Conservation (phyloP, 2,888 invertebrate species). For the Sesia apiformis region DNA sequence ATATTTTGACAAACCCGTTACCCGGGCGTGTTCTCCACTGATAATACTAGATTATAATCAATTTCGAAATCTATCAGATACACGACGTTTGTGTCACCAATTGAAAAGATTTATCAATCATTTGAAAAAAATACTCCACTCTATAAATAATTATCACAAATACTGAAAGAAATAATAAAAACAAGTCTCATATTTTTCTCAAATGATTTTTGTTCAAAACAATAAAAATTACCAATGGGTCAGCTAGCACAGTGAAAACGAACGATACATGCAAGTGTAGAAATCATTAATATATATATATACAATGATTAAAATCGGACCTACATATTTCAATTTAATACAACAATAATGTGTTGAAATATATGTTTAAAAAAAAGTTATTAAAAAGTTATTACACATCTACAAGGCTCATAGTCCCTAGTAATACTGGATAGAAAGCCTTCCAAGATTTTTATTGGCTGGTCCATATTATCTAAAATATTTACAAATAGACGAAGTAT, state of each 20-base stretch:
- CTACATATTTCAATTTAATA: background rate
- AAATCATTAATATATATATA: background rate
- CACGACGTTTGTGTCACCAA: constrained; percentile 17
- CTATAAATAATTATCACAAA: too few species aligned
- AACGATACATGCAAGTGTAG: background rate
- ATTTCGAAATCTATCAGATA: constrained; percentile 70
- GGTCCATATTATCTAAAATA: constrained; percentile 40
- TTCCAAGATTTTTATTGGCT: constrained; percentile 25
- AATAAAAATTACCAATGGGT: background rate
- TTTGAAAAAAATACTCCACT: background rate
- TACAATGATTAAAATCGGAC: background rate
- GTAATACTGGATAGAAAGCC: constrained; percentile 63
- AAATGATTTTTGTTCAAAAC: background rate
- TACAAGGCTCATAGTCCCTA: constrained; percentile 48
- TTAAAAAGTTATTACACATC: constrained; percentile 12
- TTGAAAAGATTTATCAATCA: background rate
- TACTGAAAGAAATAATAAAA: too few species aligned
- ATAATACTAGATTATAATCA: constrained; percentile 51
- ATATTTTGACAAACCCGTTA: constrained; percentile 32
- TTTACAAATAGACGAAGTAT: constrained; percentile 57
- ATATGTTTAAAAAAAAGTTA: background rate
- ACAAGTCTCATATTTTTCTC: too few species aligned
- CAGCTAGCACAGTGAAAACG: background rate
- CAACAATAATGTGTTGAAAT: background rate
- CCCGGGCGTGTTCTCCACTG: constrained; percentile 32